Conservation (phyloP, 2,888 invertebrate genomes). For the Cryptus viduatorius region DNA sequence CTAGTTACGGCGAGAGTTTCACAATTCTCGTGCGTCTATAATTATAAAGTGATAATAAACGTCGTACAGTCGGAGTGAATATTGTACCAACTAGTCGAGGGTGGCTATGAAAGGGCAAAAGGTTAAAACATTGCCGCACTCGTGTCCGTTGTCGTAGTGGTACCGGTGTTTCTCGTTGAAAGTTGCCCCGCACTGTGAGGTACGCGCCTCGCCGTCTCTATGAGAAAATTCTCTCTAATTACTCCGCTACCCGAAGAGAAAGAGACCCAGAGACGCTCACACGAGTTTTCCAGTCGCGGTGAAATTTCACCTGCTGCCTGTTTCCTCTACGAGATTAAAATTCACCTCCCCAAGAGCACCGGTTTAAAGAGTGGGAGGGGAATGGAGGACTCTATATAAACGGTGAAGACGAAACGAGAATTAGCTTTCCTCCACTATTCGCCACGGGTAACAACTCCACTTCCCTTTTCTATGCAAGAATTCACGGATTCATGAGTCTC, state of each 20-base stretch:
- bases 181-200: not conserved
- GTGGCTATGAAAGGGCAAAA: not conserved
- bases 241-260: not conserved
- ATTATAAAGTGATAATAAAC: not conserved
- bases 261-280: not conserved
- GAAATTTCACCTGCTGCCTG: conserved; percentile 5
- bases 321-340: conserved; percentile 7
- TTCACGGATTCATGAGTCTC: conserved; percentile 24
- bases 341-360: not conserved
- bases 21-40: not conserved
- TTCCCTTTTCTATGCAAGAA: conserved; percentile 10
- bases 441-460: conserved; percentile 2
- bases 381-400: not conserved
- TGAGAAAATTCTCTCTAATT: conserved; percentile 15
- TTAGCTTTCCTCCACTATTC: conserved; percentile 4
- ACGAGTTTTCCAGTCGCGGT: conserved; percentile 6
- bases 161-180: not conserved
- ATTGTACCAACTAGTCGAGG: not conserved
- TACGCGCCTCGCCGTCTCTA: not conserved
- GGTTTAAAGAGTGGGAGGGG: not conserved
- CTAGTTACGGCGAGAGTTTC: not conserved
- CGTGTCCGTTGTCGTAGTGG: not conserved
- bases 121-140: not conserved
- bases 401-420: conserved; percentile 5
- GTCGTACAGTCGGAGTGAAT: not conserved